phyloP scores from a whole-genome alignment of 2,888 invertebrate species.

The Liposcelis brunnea region DNA sequence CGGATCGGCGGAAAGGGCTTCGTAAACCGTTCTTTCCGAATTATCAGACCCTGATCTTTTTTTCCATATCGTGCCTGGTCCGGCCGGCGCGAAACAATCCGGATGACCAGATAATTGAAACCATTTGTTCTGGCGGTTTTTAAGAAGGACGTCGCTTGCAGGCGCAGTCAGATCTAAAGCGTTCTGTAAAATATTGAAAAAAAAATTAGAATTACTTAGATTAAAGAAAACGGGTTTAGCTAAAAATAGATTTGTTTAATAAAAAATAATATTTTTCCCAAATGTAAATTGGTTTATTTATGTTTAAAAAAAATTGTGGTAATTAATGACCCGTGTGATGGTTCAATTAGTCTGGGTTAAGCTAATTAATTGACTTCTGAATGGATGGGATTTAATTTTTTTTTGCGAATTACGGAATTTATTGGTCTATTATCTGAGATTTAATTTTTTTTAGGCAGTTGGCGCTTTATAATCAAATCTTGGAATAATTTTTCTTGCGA shows the following conservation, averaged over 20 bases:
- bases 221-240: slow-evolving; percentile 7
- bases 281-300: neutral
- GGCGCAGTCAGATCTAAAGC: slow-evolving; percentile 81
- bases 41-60: slow-evolving; percentile 43
- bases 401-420: too few species aligned
- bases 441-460: too few species aligned
- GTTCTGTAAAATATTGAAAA: slow-evolving; percentile 46
- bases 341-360: neutral
- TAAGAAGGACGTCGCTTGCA: slow-evolving; percentile 69
- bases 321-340: neutral
- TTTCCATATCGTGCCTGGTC: slow-evolving; percentile 88
- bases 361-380: slow-evolving; percentile 1
- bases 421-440: too few species aligned
- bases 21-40: slow-evolving; percentile 61
- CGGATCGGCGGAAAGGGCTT: slow-evolving; percentile 57
- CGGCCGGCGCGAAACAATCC: slow-evolving; percentile 81
- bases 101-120: slow-evolving; percentile 87
- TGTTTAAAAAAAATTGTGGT: neutral
- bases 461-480: too few species aligned
- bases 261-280: neutral
- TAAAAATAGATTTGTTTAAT: neutral
- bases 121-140: slow-evolving; percentile 51
- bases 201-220: slow-evolving; percentile 5
- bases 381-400: neutral
- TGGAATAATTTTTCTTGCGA: too few species aligned